Percentiles rank a stretch among this genome's conserved stretches.
phyloP scores from a whole-genome alignment of 2,113 vertebrate species.

The Raja brachyura region DNA sequence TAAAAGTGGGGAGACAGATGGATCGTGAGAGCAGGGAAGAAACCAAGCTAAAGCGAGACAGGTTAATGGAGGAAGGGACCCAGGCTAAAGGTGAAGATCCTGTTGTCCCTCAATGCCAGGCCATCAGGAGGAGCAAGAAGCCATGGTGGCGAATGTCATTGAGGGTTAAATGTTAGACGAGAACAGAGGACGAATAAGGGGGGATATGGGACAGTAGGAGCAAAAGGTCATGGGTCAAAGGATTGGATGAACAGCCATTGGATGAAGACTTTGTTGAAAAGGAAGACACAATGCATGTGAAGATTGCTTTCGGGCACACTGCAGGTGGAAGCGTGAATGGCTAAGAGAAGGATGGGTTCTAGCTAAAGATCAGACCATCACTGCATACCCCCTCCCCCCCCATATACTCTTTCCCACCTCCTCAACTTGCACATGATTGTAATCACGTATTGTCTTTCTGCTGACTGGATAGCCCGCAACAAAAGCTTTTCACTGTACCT shows the following conservation, averaged over 20 bases:
- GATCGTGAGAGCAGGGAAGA: too few relatives aligned
- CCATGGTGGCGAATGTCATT: neutral
- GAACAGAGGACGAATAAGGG: neutral
- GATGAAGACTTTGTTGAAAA: neutral
- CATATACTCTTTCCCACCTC: neutral
- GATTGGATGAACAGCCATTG: neutral
- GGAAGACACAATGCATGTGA: neutral
- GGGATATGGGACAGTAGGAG: neutral
- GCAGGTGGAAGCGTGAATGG: too few relatives aligned
- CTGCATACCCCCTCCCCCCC: too few relatives aligned
- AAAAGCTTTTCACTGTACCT: too few relatives aligned
- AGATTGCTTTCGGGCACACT: too few relatives aligned
- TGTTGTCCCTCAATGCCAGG: neutral
- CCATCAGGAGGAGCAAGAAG: neutral
- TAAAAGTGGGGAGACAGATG: too few relatives aligned
- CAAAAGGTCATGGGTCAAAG: neutral
- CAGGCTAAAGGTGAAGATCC: neutral
- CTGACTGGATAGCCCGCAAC: too few relatives aligned
- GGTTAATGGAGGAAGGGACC: too few relatives aligned
- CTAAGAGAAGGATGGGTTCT: neutral
- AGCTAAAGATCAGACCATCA: neutral
- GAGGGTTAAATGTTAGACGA: neutral
- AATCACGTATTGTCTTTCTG: too few relatives aligned
- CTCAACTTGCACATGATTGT: neutral
- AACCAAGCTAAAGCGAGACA: too few relatives aligned